Percentiles rank a stretch among this genome's conserved stretches.
These are phyloP conservation scores for Sturnus vulgaris DNA, from an alignment of 2,113 vertebrate species.

Conservation along the genomic window DNA sequence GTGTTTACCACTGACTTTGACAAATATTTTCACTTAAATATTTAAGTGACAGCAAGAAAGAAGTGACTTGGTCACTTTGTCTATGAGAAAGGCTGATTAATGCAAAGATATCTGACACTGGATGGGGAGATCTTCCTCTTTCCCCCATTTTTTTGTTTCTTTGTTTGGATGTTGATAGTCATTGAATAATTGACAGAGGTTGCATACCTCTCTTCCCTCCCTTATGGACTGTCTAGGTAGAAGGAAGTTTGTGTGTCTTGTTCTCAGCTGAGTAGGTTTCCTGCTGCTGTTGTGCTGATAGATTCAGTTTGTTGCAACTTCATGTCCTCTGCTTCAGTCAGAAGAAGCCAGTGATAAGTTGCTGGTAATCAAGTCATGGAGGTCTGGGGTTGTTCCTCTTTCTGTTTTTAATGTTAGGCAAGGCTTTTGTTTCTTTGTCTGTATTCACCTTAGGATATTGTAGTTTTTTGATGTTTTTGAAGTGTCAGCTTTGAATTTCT, in stretches of 20 bases:
- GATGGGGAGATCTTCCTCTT: neutral
- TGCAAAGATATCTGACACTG: neutral
- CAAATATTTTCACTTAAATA: neutral
- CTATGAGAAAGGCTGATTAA: neutral
- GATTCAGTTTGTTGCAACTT: neutral
- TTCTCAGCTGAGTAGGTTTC: neutral
- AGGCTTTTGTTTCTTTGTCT: neutral
- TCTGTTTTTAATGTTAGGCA: neutral
- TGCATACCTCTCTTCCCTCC: neutral
- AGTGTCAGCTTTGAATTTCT: neutral
- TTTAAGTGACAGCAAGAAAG: neutral
- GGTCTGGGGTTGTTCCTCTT: neutral
- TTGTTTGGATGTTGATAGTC: neutral
- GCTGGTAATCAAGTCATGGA: neutral
- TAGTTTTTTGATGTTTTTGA: neutral
- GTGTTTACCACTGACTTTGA: neutral
- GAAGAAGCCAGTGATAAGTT: neutral
- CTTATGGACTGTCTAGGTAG: neutral
- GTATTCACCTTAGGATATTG: neutral
- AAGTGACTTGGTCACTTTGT: neutral
- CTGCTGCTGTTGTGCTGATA: neutral
- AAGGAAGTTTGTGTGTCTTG: neutral
- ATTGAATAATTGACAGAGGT: neutral
- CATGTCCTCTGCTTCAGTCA: neutral
- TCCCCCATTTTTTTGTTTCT: neutral